Conservation (phyloP, 2,888 invertebrate species). For the Heliconius ethilla region DNA sequence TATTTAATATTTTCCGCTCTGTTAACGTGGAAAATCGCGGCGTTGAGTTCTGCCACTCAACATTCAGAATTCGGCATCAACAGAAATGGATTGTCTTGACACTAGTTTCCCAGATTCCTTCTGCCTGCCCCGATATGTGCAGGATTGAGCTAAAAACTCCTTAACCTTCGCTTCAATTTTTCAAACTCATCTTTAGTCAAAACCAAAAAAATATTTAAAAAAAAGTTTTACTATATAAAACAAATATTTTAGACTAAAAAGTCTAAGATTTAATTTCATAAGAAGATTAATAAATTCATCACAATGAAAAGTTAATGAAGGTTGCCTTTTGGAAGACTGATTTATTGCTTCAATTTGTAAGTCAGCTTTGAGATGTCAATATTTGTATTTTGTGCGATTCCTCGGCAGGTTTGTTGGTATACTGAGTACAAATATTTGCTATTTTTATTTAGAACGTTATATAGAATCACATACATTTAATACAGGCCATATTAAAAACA, state of each 20-base stretch:
- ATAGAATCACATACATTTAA: not conserved
- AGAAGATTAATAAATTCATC: conserved; percentile 46
- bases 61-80: too few species aligned
- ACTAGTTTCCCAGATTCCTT: too few species aligned
- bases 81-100: too few species aligned
- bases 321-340: conserved; percentile 48
- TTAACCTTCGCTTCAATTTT: not conserved
- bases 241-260: not conserved
- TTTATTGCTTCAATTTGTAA: conserved; percentile 51
- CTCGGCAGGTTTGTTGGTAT: not conserved
- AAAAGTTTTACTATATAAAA: not conserved
- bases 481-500: not conserved
- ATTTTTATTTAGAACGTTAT: not conserved
- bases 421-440: not conserved
- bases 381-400: conserved; percentile 3
- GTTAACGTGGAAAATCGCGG: too few species aligned
- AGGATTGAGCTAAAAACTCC: too few species aligned
- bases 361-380: conserved; percentile 32
- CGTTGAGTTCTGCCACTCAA: too few species aligned
- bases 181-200: not conserved
- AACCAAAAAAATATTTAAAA: not conserved
- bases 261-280: conserved; percentile 1
- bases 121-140: too few species aligned
- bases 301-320: conserved; percentile 46
- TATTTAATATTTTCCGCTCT: too few species aligned